These are phyloP conservation scores for Tineola bisselliella DNA, from an alignment of 2,888 invertebrate species.

Conservation along the genomic window DNA sequence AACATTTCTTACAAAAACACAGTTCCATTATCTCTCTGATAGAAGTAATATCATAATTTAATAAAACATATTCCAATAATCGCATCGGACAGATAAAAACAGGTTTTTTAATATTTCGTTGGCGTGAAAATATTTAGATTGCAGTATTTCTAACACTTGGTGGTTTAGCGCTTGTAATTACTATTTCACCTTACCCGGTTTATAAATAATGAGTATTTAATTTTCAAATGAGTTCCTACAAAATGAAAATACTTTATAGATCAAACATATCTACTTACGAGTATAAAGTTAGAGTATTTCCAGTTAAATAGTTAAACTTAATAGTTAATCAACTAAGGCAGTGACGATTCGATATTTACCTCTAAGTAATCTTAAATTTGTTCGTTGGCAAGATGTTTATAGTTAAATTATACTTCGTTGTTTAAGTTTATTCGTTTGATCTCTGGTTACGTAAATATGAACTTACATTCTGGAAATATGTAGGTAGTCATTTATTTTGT, in stretches of 20 bases:
- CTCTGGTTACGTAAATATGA: not conserved
- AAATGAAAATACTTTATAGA: not conserved
- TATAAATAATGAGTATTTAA: constrained; percentile 59
- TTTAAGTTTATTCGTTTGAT: not conserved
- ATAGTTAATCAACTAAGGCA: constrained; percentile 7
- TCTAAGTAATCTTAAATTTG: not conserved
- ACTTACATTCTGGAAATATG: not conserved
- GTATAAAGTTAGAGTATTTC: not conserved
- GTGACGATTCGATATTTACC: not conserved
- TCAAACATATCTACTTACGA: not conserved
- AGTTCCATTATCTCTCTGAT: not conserved
- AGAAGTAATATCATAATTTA: not conserved
- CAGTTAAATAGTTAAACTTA: not conserved
- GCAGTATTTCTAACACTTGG: not conserved
- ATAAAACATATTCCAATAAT: not conserved
- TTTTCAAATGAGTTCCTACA: constrained; percentile 28
- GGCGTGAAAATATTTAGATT: too few relatives aligned
- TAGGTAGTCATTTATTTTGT: not conserved
- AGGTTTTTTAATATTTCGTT: not conserved
- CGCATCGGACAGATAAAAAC: not conserved
- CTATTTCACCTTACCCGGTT: constrained; percentile 23
- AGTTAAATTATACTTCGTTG: constrained; percentile 2
- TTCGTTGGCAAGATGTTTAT: constrained; percentile 8
- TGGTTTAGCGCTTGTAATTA: not conserved
- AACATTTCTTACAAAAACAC: not conserved